Percentiles rank a stretch among this genome's conserved stretches.
These are phyloP conservation scores for Pantherophis alleghaniensis DNA, from an alignment of 2,797 vertebrate genomes.

Conservation along the genomic window DNA sequence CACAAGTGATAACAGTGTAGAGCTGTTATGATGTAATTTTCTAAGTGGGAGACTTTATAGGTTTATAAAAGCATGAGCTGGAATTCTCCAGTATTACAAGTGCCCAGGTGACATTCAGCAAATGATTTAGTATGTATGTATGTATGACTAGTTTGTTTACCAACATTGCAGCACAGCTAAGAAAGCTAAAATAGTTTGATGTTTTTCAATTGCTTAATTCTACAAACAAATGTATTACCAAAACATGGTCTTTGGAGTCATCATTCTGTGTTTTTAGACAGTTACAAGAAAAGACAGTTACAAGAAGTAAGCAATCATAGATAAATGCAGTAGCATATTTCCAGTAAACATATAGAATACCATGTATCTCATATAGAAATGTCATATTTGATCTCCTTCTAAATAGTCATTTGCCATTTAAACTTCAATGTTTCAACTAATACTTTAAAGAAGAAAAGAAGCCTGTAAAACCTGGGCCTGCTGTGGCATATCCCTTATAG, in stretches of 20 bases:
- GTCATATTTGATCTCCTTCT: not conserved
- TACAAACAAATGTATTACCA: not conserved
- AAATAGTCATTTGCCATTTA: not conserved
- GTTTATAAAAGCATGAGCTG: not conserved
- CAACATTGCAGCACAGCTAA: not conserved
- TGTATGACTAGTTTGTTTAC: not conserved
- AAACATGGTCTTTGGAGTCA: not conserved
- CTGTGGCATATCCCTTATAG: not conserved
- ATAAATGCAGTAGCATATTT: not conserved
- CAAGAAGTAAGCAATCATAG: not conserved
- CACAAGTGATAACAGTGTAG: not conserved
- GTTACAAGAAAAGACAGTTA: not conserved
- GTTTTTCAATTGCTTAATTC: not conserved
- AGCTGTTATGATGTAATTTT: not conserved
- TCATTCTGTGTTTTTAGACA: not conserved
- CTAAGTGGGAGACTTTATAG: not conserved
- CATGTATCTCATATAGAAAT: not conserved
- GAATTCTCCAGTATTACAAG: not conserved
- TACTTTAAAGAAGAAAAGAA: not conserved
- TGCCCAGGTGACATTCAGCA: not conserved
- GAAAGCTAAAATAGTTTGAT: not conserved
- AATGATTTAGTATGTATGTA: not conserved
- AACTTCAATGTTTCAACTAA: not conserved
- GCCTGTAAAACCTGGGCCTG: not conserved
- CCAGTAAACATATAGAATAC: not conserved